Percentiles rank a stretch among this genome's conserved stretches.
phyloP scores from a whole-genome alignment of 2,888 invertebrate genomes.

The Drosophila nr. perissopoda region DNA sequence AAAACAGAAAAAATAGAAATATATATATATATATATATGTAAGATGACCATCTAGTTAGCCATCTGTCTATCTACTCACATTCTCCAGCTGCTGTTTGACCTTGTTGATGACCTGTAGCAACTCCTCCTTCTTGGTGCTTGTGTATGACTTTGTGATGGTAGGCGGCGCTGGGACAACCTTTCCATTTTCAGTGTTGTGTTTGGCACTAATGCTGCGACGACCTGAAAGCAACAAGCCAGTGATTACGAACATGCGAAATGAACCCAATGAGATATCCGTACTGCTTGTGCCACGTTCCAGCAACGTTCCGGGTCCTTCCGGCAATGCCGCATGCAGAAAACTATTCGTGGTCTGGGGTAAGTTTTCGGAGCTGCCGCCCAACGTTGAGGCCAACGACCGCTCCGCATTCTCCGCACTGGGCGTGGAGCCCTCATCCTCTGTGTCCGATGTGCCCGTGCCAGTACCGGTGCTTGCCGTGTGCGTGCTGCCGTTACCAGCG shows the following conservation, averaged over 20 bases:
- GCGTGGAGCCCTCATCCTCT: constrained; percentile 91
- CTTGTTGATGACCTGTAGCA: constrained; percentile 92
- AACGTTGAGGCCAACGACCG: constrained; percentile 88
- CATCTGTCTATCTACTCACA: constrained; percentile 86
- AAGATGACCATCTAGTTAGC: background rate
- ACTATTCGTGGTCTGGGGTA: constrained; percentile 82
- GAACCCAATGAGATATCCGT: constrained; percentile 27
- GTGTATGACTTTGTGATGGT: constrained; percentile 85
- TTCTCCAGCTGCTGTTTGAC: constrained; percentile 94
- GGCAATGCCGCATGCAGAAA: constrained; percentile 84
- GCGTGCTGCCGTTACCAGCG: constrained; percentile 85
- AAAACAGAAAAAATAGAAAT: constrained; percentile 5
- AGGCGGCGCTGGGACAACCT: constrained; percentile 75
- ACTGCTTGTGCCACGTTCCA: constrained; percentile 84
- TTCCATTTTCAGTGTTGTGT: constrained; percentile 84
- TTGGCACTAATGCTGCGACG: constrained; percentile 89
- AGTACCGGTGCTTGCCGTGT: constrained; percentile 85
- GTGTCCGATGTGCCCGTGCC: constrained; percentile 91
- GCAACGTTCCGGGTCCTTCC: constrained; percentile 83
- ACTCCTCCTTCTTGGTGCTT: constrained; percentile 88
- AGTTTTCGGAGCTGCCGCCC: constrained; percentile 90
- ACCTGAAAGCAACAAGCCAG: constrained; percentile 69
- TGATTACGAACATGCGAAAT: background rate
- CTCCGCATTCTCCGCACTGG: constrained; percentile 92
- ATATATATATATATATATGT: background rate